Base-by-base conservation (phyloP, 92 coral and sea anemone genomes). In the Actinostola sp. region DNA sequence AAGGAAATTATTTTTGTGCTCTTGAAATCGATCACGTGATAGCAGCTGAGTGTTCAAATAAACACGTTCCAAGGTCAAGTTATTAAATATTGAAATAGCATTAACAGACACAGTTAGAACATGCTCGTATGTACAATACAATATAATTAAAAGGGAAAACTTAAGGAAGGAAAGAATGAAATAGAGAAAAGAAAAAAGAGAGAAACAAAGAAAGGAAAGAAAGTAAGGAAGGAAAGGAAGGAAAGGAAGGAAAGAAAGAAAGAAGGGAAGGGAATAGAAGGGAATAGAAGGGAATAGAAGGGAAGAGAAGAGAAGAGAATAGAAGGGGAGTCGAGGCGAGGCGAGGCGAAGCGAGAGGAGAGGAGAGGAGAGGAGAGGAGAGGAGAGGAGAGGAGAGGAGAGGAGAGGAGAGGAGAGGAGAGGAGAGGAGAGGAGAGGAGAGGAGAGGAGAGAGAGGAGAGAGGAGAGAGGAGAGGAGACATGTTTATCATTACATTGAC, bases 181-280 rank as follows among this genome's bases (percentile, higher is more conserved):
- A 45, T 13, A 44, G 54, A 32, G 28, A 61, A 11, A 61, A 30
- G 4, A 5, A 12, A 61, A 75, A 36, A 34, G 63, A 70, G 23
- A 58, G 12, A 34, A 55, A 54, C 31, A 54, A 25, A 19, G 43
- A 67, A 48, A 16, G 4, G 6, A 48, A 3, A 21, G 27, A 26
- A 70, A 32, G 31, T 16, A 38, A 4, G 42, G 31, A 56, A n/a
- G 4, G 25, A 17, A 15, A 1, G 15, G 45, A n/a, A 28, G 2
- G 52, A 15, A 26, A 30, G 15, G 31, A 15, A n/a, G 27, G 6
- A 21, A 6, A 17, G 11, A 36, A 36, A 11, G 23, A 27, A 35
- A 58, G n/a, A 58, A 24, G 15, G 4, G 35, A 35, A 15, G 30
- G 23, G n/a, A 58, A 3, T 11, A n/a, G n/a, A n/a, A n/a, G n/a